Conservation (phyloP, 2,888 invertebrate genomes). For the Ceramica pisi region DNA sequence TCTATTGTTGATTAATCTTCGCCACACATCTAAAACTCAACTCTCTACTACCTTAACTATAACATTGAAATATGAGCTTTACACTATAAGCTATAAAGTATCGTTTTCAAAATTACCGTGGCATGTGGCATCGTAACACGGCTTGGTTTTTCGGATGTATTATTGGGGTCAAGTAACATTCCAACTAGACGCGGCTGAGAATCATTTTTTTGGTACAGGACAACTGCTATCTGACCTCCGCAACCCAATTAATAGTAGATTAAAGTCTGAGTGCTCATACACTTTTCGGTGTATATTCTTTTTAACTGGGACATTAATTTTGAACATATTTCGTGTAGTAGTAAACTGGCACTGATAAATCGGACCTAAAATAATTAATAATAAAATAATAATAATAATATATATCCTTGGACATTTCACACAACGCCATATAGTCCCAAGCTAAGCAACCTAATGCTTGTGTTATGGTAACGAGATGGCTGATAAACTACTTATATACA, state of each 20-base stretch:
- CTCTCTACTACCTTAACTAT: background rate
- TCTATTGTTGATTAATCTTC: constrained; percentile 29
- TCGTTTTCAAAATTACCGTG: constrained; percentile 6
- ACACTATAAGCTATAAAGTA: background rate
- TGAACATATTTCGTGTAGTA: background rate
- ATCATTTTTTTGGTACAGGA: constrained; percentile 16
- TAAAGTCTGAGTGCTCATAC: background rate
- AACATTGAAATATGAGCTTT: constrained; percentile 12
- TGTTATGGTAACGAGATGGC: too few relatives aligned
- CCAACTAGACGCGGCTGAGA: constrained; percentile 1
- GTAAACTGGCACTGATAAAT: background rate
- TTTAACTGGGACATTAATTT: constrained; percentile 6
- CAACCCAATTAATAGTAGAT: constrained; percentile 25
- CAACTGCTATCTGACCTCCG: constrained; percentile 7
- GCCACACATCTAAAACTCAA: background rate
- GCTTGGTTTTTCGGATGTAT: constrained; percentile 8
- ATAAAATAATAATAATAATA: too few relatives aligned
- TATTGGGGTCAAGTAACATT: constrained; percentile 32
- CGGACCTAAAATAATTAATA: background rate
- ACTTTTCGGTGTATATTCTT: constrained; percentile 6
- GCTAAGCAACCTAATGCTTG: too few relatives aligned
- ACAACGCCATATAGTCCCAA: too few relatives aligned
- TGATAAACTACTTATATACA: too few relatives aligned
- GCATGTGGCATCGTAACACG: too few relatives aligned
- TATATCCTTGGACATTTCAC: too few relatives aligned